Base-by-base conservation (phyloP, 2,888 invertebrate species). In the Rhamnusium bicolor region DNA sequence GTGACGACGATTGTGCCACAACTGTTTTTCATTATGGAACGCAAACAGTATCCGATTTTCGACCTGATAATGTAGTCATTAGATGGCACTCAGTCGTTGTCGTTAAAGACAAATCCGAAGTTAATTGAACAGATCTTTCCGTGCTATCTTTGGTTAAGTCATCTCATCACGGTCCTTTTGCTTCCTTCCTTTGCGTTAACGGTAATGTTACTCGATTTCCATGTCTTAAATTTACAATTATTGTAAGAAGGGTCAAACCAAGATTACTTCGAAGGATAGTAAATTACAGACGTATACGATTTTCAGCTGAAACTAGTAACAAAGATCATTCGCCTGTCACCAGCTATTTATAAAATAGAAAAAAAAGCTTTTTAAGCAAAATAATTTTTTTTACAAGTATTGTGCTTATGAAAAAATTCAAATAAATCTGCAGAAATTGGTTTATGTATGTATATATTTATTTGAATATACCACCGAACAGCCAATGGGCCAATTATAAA, bases 71-170 rank as follows among this genome's bases (percentile, higher is more conserved):
- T 56, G 27, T 24, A 56, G 14, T 24, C 56, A 56, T 56, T 29
- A 29, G 27, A 27, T 56, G 24, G 56, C 29, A 56, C 56, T 40
- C 40, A 40, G 29, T 32, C 29, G 18, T 58, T 32, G 18, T 18
- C 58, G 32, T 32, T 58, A 58, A 32, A 58, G 58, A 58, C 58
- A 58, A 58, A 58, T 58, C 58, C 58, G 58, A 32, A 29, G 58
- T 58, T 58, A 58, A 58, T 58, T 58, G 58, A 58, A 58, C 21
- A 58, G 32, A 32, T 58, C 32, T 58, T 18, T 18, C 58, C 18
- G 16, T 32, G 32, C 58, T 58, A 58, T 58, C 58, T 58, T 58
- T 32, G 58, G 8, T 8, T 8, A 16, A 14, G 10, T 19, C 40
- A 40, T 40, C 40, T 40, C 40, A 40, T 40, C 40, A 40, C 40